Conservation (phyloP, 2,888 invertebrate species). For the Pseudococcus viburni region DNA sequence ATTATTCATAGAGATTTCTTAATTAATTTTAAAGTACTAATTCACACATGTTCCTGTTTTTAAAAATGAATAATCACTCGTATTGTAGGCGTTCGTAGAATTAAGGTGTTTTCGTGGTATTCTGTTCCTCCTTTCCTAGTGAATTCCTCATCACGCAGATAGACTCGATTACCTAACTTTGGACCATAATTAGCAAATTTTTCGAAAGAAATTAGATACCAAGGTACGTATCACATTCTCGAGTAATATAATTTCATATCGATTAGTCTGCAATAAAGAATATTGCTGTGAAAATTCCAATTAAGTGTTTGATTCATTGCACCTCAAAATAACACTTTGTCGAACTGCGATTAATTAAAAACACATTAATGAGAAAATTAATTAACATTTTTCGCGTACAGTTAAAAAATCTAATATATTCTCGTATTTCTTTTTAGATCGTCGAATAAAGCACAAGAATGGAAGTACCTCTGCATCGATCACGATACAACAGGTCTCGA, state of each 20-base stretch:
- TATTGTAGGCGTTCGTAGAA: background rate
- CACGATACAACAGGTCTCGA: conserved; percentile 68
- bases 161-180: background rate
- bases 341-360: background rate
- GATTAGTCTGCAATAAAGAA: too few relatives aligned
- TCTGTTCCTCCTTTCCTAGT: background rate
- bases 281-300: background rate
- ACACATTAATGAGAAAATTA: conserved; percentile 36
- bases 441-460: conserved; percentile 55
- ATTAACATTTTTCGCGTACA: background rate
- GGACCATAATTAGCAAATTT: background rate
- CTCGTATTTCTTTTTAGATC: background rate
- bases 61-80: background rate
- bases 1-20: background rate
- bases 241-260: too few relatives aligned
- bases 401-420: background rate
- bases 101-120: background rate
- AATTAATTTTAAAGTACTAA: background rate
- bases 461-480: conserved; percentile 68
- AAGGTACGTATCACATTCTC: background rate
- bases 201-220: background rate
- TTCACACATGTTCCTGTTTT: background rate
- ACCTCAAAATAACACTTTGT: background rate
- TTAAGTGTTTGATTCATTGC: background rate
- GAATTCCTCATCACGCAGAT: background rate